These are phyloP conservation scores for Avahi laniger DNA, from an alignment of 2,797 vertebrate genomes.

Conservation along the genomic window DNA sequence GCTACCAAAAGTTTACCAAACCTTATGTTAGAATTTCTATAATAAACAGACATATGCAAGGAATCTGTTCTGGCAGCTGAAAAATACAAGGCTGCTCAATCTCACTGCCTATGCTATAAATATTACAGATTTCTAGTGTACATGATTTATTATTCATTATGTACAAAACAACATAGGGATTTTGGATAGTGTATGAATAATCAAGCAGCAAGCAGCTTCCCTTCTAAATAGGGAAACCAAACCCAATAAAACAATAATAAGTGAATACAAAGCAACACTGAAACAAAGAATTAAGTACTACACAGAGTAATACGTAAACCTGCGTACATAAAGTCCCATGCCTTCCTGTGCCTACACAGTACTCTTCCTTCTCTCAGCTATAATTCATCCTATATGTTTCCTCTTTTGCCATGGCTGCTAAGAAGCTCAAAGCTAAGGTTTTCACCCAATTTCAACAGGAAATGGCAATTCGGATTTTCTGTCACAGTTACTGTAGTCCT, in stretches of 20 bases:
- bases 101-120: background rate
- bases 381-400: background rate
- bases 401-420: background rate
- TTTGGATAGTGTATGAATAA: background rate
- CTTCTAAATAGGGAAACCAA: background rate
- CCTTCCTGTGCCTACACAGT: background rate
- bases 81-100: background rate
- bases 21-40: background rate
- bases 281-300: background rate
- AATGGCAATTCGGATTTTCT: background rate
- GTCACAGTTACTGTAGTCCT: background rate
- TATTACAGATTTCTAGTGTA: background rate
- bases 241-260: background rate
- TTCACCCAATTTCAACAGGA: background rate
- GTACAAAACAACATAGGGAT: background rate
- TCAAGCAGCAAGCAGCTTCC: background rate
- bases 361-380: background rate
- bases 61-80: background rate
- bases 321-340: fast-evolving
- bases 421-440: background rate
- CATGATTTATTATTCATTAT: background rate
- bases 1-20: background rate
- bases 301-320: background rate
- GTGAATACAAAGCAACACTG: background rate
- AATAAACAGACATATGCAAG: background rate